Evolutionary conservation across 2,888 invertebrate genomes (phyloP), one percentile per base, ranked within the genome.

Genomic region (Mythimna pallens): DNA sequence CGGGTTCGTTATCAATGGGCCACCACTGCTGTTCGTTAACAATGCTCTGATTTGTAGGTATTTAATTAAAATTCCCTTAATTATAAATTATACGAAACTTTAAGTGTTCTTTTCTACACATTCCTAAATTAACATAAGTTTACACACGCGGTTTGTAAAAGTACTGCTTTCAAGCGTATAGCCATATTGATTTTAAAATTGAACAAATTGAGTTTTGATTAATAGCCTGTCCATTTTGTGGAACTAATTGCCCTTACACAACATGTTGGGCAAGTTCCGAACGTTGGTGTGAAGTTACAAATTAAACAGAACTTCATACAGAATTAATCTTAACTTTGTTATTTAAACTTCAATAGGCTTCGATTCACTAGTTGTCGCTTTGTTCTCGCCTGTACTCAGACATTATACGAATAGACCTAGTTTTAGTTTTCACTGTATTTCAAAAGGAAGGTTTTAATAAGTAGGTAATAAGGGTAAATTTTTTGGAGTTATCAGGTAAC

Each of bases 261-360:
- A 62, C 55, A 66, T 55, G 68, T 65, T 50, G 58, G 47, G 30
- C 36, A 61, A 83, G 50, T 70, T 80, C 52, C 58, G 50, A 67
- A 47, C 63, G 30, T 67, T 62, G 10, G n/a, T 52, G 61, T 57
- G 36, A 78, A 72, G 70, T 76, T 82, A 43, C 30, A 64, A 69
- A 71, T 73, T 72, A 69, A 71, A 69, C 65, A 52, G 58, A 79
- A 73, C 65, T 83, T 67, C 62, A 63, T 66, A 70, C 36, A 70
- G 72, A 55, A 68, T 77, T 83, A 75, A 77, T 72, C 65, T 68
- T 65, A 72, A 83, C 61, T 76, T 73, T 40, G 76, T 75, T 76
- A 65, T 69, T 76, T 47, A 72, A 76, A 79, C 70, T 81, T 72
- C 54, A 68, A 67, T 72, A 67, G 61, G 22, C n/a, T 62, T 73